These are phyloP conservation scores for Sebastes itinus DNA, from an alignment of 2,797 vertebrate species.

Conservation along the genomic window DNA sequence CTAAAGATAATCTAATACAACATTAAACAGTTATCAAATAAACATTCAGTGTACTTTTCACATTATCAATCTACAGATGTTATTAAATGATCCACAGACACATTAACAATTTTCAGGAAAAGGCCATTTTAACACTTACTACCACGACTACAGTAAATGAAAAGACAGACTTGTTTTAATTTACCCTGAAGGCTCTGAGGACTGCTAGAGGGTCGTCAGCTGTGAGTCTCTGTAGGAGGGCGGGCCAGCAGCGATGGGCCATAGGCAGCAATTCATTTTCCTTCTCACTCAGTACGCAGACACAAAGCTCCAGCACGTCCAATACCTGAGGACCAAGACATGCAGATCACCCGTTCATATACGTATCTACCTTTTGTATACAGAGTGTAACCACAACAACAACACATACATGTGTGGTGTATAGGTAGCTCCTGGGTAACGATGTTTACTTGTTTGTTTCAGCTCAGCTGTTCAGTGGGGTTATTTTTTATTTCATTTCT, in stretches of 20 bases:
- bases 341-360: neutral
- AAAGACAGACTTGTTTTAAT: neutral
- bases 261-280: conserved; percentile 90
- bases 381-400: conserved; percentile 16
- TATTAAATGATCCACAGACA: neutral
- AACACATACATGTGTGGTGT: conserved; percentile 13
- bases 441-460: neutral
- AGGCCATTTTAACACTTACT: neutral
- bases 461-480: neutral
- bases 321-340: conserved; percentile 81
- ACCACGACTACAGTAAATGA: neutral
- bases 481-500: neutral
- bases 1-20: neutral
- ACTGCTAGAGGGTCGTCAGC: conserved; percentile 88
- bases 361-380: neutral
- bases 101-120: neutral
- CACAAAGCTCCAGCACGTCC: conserved; percentile 89
- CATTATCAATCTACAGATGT: neutral
- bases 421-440: neutral
- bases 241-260: conserved; percentile 92
- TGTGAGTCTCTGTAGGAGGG: conserved; percentile 88
- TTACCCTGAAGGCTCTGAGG: conserved; percentile 90
- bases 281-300: conserved; percentile 82
- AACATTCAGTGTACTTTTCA: neutral
- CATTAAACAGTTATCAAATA: neutral